Conservation (phyloP, 2,797 vertebrate species). For the Ctenopoma kingsleyae region DNA sequence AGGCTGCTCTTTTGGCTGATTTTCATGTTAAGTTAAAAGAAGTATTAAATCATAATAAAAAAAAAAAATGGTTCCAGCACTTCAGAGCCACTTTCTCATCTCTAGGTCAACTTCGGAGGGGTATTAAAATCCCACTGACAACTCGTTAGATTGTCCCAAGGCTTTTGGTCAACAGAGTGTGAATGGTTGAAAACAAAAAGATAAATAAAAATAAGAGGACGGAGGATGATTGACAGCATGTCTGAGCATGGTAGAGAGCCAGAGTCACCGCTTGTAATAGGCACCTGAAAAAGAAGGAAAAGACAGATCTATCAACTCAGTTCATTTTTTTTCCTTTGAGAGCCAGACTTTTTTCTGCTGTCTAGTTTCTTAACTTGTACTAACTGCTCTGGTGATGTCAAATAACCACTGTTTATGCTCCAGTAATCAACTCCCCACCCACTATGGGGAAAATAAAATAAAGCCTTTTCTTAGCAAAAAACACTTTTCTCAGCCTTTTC, state of each 20-base stretch:
- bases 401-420: not conserved
- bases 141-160: constrained; percentile 67
- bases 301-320: constrained; percentile 48
- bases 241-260: constrained; percentile 56
- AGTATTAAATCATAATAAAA: constrained; percentile 41
- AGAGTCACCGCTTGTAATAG: constrained; percentile 92
- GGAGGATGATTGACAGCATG: constrained; percentile 54
- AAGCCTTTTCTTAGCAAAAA: too few relatives aligned
- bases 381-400: not conserved
- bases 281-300: constrained; percentile 84
- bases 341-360: too few relatives aligned
- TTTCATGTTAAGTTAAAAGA: constrained; percentile 54
- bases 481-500: too few relatives aligned
- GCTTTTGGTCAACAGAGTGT: constrained; percentile 64
- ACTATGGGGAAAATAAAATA: not conserved
- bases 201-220: constrained; percentile 48
- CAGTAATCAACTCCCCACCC: not conserved
- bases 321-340: not conserved
- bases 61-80: constrained; percentile 54
- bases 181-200: constrained; percentile 55
- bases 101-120: constrained; percentile 41
- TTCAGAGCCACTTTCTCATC: constrained; percentile 35
- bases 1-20: constrained; percentile 59
- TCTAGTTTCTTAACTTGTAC: not conserved
- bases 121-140: constrained; percentile 36